Evolutionary conservation across 2,797 vertebrate species (phyloP).

Genomic region (Hemitrygon akajei): DNA sequence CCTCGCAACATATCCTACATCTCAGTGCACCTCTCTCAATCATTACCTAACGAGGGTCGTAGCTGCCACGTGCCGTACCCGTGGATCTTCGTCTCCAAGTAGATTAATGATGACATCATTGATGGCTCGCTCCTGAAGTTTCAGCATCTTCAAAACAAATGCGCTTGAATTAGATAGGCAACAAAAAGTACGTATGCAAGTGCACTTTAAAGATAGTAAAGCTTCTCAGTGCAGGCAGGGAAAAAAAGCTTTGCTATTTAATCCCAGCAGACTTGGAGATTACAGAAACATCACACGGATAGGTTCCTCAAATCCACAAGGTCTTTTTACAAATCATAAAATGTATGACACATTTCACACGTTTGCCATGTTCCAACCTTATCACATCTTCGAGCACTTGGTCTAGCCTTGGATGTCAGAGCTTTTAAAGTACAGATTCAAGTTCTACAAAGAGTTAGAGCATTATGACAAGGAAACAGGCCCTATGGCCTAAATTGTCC

Average conservation of each 20-base stretch:
- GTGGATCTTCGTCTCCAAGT: constrained; percentile 87
- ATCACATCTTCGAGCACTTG: too few relatives aligned
- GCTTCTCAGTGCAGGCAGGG: background rate
- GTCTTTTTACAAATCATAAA: background rate
- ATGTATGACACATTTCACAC: too few relatives aligned
- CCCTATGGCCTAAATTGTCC: background rate
- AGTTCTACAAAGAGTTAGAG: too few relatives aligned
- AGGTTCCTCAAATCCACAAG: background rate
- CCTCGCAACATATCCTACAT: background rate
- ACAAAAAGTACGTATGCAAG: background rate
- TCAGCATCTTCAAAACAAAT: constrained; percentile 61
- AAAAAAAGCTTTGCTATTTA: background rate
- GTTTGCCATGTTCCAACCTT: too few relatives aligned
- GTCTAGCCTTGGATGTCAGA: too few relatives aligned
- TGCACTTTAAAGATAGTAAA: background rate
- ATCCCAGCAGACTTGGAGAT: background rate
- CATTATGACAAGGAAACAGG: background rate
- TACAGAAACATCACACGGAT: background rate
- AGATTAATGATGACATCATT: constrained; percentile 73
- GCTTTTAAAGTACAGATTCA: too few relatives aligned
- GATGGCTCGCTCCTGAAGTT: constrained; percentile 82
- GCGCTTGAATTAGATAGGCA: background rate
- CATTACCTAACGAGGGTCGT: constrained; percentile 73
- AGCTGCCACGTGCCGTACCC: constrained; percentile 83
- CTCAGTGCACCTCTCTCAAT: background rate